These are phyloP conservation scores for Strongylocentrotus purpuratus DNA, from an alignment of 35 echinoderm and acorn worm species.

Conservation along the genomic window DNA sequence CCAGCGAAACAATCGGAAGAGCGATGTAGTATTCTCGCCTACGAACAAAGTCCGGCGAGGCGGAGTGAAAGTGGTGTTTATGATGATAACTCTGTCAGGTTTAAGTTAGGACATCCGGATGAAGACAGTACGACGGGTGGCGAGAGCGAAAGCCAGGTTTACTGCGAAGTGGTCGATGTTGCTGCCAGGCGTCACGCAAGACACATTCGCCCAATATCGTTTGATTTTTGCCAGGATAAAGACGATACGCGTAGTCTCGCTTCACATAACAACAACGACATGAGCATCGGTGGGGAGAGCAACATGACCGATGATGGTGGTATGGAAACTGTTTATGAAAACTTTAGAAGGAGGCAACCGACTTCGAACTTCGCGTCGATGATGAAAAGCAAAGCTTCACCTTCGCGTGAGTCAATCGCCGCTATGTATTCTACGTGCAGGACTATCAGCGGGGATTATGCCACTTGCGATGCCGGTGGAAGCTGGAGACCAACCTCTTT, in stretches of 20 bases:
- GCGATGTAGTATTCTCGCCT: background rate
- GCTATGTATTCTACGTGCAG: constrained; percentile 1
- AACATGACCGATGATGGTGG: background rate
- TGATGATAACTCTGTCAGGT: constrained; percentile 10
- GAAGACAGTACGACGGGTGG: constrained; percentile 35
- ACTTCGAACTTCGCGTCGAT: constrained; percentile 24
- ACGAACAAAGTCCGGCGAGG: background rate
- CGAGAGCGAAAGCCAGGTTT: background rate
- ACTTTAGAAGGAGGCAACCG: constrained; percentile 30
- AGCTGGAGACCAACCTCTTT: constrained; percentile 20
- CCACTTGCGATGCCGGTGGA: background rate
- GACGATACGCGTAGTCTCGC: background rate
- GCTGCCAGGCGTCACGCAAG: background rate
- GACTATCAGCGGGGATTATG: background rate
- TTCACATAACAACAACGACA: constrained; percentile 1
- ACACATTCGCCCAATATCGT: constrained; percentile 10
- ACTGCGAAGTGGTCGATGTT: constrained; percentile 17
- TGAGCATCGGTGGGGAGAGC: background rate
- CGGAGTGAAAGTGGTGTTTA: background rate
- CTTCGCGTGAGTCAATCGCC: background rate
- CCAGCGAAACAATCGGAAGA: background rate
- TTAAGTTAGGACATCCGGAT: constrained; percentile 13
- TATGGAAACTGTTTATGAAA: background rate
- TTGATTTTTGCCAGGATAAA: constrained; percentile 18
- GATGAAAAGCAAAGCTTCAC: background rate